Percentiles rank a stretch among this genome's conserved stretches.
These are phyloP conservation scores for Volucella inanis DNA, from an alignment of 2,888 invertebrate genomes.

Conservation along the genomic window DNA sequence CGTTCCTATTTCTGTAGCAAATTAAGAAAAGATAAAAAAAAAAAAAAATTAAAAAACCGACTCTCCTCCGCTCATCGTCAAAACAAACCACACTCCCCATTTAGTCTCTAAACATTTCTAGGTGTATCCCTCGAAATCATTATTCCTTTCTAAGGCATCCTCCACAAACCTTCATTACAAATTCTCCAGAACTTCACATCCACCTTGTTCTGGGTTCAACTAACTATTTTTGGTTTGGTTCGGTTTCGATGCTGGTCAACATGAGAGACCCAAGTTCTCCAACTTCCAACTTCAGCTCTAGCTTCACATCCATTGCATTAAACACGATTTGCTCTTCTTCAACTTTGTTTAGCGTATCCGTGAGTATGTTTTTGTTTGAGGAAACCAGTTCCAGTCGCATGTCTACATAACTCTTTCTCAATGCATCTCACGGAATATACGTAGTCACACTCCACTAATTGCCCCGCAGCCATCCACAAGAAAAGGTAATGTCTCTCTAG, in stretches of 20 bases:
- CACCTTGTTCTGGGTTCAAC: conserved; percentile 57
- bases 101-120: conserved; percentile 10
- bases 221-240: conserved; percentile 66
- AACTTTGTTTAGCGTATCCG: conserved; percentile 42
- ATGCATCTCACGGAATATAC: conserved; percentile 68
- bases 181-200: conserved; percentile 48
- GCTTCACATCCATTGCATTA: conserved; percentile 31
- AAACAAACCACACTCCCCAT: neutral
- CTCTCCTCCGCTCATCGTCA: conserved; percentile 17
- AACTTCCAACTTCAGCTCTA: neutral
- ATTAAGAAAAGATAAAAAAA: conserved; percentile 13
- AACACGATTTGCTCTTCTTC: conserved; percentile 33
- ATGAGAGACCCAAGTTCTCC: neutral
- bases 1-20: conserved; percentile 21
- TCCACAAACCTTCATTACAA: conserved; percentile 24
- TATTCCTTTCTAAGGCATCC: conserved; percentile 66
- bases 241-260: conserved; percentile 21
- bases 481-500: conserved; percentile 50
- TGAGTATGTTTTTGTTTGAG: conserved; percentile 42
- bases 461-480: conserved; percentile 5
- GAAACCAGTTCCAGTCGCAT: conserved; percentile 64
- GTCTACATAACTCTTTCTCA: conserved; percentile 47
- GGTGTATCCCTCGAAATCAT: conserved; percentile 22
- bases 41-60: neutral
- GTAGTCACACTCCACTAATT: conserved; percentile 18